These are phyloP conservation scores for Ypsolopha scabrella DNA, from an alignment of 2,888 invertebrate species.

Conservation along the genomic window DNA sequence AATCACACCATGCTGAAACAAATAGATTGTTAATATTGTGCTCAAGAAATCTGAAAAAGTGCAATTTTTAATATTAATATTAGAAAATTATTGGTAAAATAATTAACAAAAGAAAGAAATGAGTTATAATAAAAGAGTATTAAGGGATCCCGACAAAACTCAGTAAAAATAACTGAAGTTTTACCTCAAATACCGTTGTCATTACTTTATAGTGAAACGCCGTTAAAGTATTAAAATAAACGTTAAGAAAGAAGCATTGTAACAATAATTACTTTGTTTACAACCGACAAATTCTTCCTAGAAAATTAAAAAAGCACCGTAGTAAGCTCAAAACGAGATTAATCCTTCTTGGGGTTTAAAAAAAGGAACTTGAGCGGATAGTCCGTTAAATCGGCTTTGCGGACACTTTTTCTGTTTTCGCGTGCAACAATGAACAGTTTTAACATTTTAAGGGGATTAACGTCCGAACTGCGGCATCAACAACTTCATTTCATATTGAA, in stretches of 20 bases:
- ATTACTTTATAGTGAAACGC: slow-evolving; percentile 11
- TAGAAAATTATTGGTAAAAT: not conserved
- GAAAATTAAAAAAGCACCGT: not conserved
- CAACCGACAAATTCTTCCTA: not conserved
- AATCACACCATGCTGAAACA: not conserved
- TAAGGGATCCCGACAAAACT: not conserved
- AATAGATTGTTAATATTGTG: not conserved
- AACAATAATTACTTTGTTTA: not conserved
- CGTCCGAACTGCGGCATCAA: slow-evolving; percentile 16
- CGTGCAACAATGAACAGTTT: slow-evolving; percentile 27
- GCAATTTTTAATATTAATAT: not conserved
- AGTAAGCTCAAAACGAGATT: not conserved
- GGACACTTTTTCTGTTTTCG: slow-evolving; percentile 15
- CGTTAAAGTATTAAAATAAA: slow-evolving; percentile 12
- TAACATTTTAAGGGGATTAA: slow-evolving; percentile 41
- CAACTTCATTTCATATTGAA: slow-evolving; percentile 20
- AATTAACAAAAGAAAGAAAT: not conserved
- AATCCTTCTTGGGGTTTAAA: not conserved
- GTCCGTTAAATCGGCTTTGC: slow-evolving; percentile 15
- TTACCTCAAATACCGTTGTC: not conserved
- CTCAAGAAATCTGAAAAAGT: not conserved
- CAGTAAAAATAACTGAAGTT: no score
- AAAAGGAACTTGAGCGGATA: not conserved
- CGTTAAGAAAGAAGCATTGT: not conserved
- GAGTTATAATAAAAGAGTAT: not conserved